These are phyloP conservation scores for Amphiura filiformis DNA, from an alignment of 35 echinoderm and acorn worm genomes.

Conservation along the genomic window DNA sequence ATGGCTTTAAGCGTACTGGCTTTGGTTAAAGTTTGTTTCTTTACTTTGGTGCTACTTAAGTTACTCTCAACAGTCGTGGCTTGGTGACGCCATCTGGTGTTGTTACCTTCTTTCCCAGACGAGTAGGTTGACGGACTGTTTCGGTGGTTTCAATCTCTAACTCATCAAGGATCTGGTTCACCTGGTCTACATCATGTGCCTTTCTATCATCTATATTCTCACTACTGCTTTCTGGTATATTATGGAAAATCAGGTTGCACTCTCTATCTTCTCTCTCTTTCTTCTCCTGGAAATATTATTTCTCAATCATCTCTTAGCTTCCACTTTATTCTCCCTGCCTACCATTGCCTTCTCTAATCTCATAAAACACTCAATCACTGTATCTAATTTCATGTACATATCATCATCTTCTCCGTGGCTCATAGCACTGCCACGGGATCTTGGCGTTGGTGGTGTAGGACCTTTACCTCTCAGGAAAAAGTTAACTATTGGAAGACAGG, in stretches of 20 bases:
- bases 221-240: not conserved
- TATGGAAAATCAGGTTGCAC: not conserved
- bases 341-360: conserved; percentile 19
- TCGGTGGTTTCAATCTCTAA: not conserved
- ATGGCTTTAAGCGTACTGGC: not conserved
- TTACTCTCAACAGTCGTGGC: not conserved
- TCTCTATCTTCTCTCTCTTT: not conserved
- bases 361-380: not conserved
- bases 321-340: conserved; percentile 4
- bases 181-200: not conserved
- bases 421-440: not conserved
- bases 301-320: not conserved
- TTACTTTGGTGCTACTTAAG: not conserved
- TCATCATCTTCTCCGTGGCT: not conserved
- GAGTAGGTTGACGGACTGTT: not conserved
- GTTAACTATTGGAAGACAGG: not conserved
- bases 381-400: not conserved
- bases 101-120: not conserved
- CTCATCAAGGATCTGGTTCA: not conserved
- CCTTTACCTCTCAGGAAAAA: not conserved
- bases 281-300: not conserved
- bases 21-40: not conserved
- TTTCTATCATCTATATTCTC: not conserved
- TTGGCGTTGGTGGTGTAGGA: too few relatives aligned
- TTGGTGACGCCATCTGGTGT: not conserved